Base-by-base conservation (phyloP, 2,888 invertebrate genomes). In the Halictus quadricinctus region DNA sequence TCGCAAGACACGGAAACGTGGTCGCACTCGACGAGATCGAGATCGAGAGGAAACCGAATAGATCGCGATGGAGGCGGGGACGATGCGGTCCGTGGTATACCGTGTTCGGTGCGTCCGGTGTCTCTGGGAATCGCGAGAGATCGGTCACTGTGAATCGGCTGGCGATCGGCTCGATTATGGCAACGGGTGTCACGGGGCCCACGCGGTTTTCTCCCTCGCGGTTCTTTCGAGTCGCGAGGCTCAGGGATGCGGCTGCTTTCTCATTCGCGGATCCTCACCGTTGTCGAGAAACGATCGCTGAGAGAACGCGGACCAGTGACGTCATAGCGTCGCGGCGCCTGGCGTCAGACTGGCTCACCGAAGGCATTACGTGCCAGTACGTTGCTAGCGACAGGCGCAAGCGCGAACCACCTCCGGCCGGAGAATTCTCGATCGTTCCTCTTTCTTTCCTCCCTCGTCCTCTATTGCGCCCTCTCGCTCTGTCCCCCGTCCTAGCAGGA, bases 251-350 rank as follows among this genome's bases (percentile, higher is more conserved):
- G 64, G 72, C 73, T 50, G 81, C 79, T 85, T 91, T 91, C 29
- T 92, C 92, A 92, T 92, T 92, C 92, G 92, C 91, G 88, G 89
- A 82, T 83, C 81, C 87, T 89, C 84, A 86, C 81, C 91, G 83
- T 43, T 80, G 82, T 73, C 84, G 84, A 82, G 81, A 79, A 84
- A 85, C 81, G 87, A 86, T 88, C 88, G 85, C 84, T 81, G 83
- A 80, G 64, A 82, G 83, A 89, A 89, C 91, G 88, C 91, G 92
- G 89, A 89, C 87, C 91, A 89, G 89, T 93, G 93, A 93, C 93
- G 93, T 94, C 94, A 93, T 94, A 92, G 91, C 93, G 92, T 92
- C 91, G 92, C 94, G 94, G 94, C 93, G 93, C 93, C 93, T 93
- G 93, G 94, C 94, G 94, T 94, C 94, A 93, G 93, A 94, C 94